Evolutionary conservation across 2,888 invertebrate species (phyloP).

Genomic region (Chloroclystis v-ata): DNA sequence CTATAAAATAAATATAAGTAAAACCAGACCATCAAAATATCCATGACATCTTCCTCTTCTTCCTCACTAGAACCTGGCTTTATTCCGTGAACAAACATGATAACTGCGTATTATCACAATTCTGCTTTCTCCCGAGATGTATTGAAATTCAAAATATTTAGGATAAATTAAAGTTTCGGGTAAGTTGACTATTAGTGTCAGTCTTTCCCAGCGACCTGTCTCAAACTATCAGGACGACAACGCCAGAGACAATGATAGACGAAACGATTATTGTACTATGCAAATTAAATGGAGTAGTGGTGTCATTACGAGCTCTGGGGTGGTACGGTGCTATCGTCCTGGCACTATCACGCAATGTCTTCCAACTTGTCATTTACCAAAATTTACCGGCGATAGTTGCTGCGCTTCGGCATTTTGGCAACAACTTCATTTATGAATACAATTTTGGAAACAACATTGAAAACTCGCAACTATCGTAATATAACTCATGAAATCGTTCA

Average conservation of each 20-base stretch:
- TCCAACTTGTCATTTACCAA: conserved; percentile 26
- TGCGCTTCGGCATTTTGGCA: neutral
- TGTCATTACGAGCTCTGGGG: conserved; percentile 58
- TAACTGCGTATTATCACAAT: conserved; percentile 3
- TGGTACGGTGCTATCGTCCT: conserved; percentile 59
- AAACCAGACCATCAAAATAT: conserved; percentile 61
- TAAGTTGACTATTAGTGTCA: conserved; percentile 25
- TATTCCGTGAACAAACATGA: conserved; percentile 79
- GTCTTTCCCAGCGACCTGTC: conserved; percentile 35
- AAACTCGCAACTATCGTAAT: too few species aligned
- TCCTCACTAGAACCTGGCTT: conserved; percentile 77
- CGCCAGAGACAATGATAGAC: conserved; percentile 40
- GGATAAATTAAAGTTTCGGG: conserved; percentile 1
- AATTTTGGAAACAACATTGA: neutral
- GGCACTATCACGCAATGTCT: conserved; percentile 51
- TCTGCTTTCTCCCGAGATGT: too few species aligned
- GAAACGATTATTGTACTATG: conserved; percentile 61
- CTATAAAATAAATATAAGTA: neutral
- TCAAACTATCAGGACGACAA: conserved; percentile 43
- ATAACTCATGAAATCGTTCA: too few species aligned
- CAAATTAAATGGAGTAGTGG: conserved; percentile 68
- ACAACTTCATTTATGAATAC: neutral
- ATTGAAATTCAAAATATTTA: too few species aligned
- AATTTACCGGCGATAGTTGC: conserved; percentile 3
- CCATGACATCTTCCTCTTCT: conserved; percentile 78